Conservation (phyloP, 2,797 vertebrate genomes). For the Tenualosa thibaudeaui region DNA sequence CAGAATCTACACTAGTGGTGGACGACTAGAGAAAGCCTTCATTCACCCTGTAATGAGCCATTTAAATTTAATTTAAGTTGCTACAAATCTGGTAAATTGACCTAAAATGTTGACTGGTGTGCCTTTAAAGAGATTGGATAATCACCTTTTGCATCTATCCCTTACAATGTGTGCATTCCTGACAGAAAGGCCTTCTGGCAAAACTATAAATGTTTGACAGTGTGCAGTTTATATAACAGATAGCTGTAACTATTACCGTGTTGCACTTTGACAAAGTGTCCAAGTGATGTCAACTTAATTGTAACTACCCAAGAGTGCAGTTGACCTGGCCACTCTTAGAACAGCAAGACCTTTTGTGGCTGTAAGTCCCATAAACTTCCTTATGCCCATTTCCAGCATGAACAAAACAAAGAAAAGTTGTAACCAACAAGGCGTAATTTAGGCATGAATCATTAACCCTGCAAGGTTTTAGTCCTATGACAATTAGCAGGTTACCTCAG, state of each 20-base stretch:
- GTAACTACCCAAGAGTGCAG: background rate
- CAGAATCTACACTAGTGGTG: too few species aligned
- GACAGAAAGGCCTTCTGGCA: background rate
- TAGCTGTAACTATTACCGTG: background rate
- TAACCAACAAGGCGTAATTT: background rate
- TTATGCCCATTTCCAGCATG: too few species aligned
- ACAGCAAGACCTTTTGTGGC: background rate
- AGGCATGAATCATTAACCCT: background rate
- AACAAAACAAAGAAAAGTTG: background rate
- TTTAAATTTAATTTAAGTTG: too few species aligned
- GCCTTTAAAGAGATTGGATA: too few species aligned
- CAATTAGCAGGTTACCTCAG: background rate
- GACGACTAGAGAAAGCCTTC: too few species aligned
- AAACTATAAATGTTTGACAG: background rate
- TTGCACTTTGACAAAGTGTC: background rate
- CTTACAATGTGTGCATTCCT: too few species aligned
- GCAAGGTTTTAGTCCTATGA: background rate
- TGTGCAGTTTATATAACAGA: background rate
- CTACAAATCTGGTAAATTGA: too few species aligned
- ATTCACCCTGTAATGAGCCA: too few species aligned
- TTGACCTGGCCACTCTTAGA: background rate
- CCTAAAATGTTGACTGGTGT: too few species aligned
- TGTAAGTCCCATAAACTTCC: too few species aligned
- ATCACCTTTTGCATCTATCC: too few species aligned
- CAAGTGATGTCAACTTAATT: background rate